These are phyloP conservation scores for Xanthorhoe spadicearia DNA, from an alignment of 2,888 invertebrate species.

Conservation along the genomic window DNA sequence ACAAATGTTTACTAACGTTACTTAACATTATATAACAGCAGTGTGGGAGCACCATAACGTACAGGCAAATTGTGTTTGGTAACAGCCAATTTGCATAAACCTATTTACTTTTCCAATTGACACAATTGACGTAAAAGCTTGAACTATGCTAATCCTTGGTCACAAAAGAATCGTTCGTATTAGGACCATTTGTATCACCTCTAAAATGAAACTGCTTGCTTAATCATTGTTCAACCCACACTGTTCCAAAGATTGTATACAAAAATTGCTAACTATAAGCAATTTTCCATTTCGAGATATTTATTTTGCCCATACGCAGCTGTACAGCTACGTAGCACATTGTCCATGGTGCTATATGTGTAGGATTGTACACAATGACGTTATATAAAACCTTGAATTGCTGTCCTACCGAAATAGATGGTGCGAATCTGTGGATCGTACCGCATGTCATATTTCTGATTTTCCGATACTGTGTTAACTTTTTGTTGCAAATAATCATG, in stretches of 20 bases:
- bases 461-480: not conserved
- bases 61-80: not conserved
- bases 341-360: slow-evolving; percentile 23
- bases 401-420: slow-evolving; percentile 51
- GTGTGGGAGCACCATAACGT: too few species aligned
- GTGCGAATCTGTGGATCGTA: slow-evolving; percentile 38
- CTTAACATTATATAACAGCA: too few species aligned
- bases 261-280: not conserved
- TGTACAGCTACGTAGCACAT: slow-evolving; percentile 2
- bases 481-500: not conserved
- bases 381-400: slow-evolving; percentile 46
- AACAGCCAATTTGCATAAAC: not conserved
- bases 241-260: not conserved
- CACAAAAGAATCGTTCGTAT: slow-evolving; percentile 20
- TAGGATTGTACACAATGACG: slow-evolving; percentile 35
- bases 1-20: too few species aligned
- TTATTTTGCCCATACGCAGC: slow-evolving; percentile 3
- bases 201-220: not conserved
- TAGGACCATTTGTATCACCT: slow-evolving; percentile 8
- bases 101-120: slow-evolving; percentile 20
- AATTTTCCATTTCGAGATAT: slow-evolving; percentile 38
- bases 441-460: slow-evolving; percentile 21
- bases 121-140: slow-evolving; percentile 17
- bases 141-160: slow-evolving; percentile 14
- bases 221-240: not conserved